phyloP scores from a whole-genome alignment of 2,888 invertebrate genomes.

The Incurvaria masculella region DNA sequence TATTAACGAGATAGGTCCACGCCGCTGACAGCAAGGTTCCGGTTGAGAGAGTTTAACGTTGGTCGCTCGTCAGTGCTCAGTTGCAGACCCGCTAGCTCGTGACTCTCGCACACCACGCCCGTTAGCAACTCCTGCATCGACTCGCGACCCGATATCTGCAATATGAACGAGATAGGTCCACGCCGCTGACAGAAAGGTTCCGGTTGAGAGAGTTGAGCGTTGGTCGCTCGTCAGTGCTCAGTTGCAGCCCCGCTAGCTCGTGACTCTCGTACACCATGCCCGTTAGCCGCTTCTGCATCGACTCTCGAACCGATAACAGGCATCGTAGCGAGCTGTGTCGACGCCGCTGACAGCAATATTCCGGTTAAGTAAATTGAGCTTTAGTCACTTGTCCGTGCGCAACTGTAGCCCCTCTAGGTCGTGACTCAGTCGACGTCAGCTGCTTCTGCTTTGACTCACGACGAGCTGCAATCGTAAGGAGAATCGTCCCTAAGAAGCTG shows the following conservation, averaged over 20 bases:
- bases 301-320: too few species aligned
- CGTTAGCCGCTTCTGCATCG: slow-evolving; percentile 52
- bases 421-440: too few species aligned
- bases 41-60: slow-evolving; percentile 66
- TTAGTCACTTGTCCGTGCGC: too few species aligned
- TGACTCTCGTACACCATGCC: slow-evolving; percentile 57
- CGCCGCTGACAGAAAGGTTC: slow-evolving; percentile 23
- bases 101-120: slow-evolving; percentile 56
- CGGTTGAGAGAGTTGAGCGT: slow-evolving; percentile 67
- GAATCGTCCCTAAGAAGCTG: too few species aligned
- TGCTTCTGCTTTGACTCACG: too few species aligned
- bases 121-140: slow-evolving; percentile 52
- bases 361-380: too few species aligned
- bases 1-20: background rate
- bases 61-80: slow-evolving; percentile 68
- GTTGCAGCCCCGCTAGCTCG: slow-evolving; percentile 65
- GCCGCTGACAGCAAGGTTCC: slow-evolving; percentile 28
- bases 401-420: too few species aligned
- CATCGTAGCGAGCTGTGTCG: too few species aligned
- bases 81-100: slow-evolving; percentile 66
- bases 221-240: slow-evolving; percentile 67
- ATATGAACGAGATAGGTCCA: background rate
- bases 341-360: too few species aligned
- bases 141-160: slow-evolving; percentile 59
- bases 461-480: too few species aligned